These are phyloP conservation scores for Chloroceryle amazona DNA, from an alignment of 2,797 vertebrate genomes.

Conservation along the genomic window DNA sequence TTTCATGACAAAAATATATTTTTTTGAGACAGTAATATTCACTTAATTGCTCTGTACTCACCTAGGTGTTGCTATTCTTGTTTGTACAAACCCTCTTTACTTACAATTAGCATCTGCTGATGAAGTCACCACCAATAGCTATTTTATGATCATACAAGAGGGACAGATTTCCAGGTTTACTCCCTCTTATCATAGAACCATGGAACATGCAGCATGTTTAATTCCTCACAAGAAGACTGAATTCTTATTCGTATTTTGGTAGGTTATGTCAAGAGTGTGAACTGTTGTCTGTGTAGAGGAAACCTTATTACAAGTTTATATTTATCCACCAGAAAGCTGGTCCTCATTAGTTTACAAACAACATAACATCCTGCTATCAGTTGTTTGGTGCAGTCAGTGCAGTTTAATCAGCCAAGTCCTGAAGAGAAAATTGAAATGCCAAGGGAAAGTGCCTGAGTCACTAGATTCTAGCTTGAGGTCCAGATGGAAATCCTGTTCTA, in stretches of 20 bases:
- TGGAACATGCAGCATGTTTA: no score
- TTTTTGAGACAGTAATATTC: neutral
- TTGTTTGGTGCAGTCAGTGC: neutral
- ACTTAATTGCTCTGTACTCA: neutral
- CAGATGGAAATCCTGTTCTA: neutral
- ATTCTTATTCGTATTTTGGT: neutral
- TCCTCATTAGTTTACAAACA: neutral
- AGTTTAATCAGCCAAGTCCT: neutral
- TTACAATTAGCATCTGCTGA: neutral
- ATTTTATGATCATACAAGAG: neutral
- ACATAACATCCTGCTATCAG: neutral
- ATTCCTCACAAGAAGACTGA: neutral
- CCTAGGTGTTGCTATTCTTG: neutral
- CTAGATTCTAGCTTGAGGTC: neutral
- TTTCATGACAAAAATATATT: neutral
- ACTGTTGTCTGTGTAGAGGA: neutral
- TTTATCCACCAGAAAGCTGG: neutral
- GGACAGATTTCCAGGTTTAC: neutral
- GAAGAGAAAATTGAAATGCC: neutral
- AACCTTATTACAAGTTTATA: neutral
- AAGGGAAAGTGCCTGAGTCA: neutral
- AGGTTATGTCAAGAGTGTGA: neutral
- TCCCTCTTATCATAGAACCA: neutral
- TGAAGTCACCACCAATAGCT: neutral
- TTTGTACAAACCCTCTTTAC: neutral